phyloP scores from a whole-genome alignment of 2,888 invertebrate species.

The Cephus pulcher region DNA sequence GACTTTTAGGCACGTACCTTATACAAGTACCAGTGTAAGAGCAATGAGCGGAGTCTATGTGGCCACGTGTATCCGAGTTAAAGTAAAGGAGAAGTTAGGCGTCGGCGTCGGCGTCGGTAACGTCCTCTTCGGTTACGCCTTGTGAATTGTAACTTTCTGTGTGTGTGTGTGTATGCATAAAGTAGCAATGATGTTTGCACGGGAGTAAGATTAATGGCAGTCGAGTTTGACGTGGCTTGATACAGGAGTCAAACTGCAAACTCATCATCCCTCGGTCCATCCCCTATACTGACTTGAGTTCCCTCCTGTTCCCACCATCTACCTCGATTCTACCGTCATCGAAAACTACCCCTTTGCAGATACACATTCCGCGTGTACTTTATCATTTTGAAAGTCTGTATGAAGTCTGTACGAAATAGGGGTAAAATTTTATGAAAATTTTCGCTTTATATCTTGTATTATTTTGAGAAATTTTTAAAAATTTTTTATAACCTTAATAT shows the following conservation, averaged over 20 bases:
- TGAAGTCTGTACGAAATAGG: too few species aligned
- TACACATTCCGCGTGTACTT: not conserved
- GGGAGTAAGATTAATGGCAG: slow-evolving; percentile 30
- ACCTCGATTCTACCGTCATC: not conserved
- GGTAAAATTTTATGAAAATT: too few species aligned
- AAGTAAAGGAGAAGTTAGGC: not conserved
- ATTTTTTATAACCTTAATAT: too few species aligned
- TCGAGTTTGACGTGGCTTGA: slow-evolving; percentile 41
- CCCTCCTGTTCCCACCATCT: not conserved
- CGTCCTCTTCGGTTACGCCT: not conserved
- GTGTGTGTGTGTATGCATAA: not conserved
- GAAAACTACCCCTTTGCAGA: not conserved
- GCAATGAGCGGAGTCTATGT: not conserved
- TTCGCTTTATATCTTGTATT: too few species aligned
- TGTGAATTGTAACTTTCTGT: not conserved
- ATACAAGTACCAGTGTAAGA: not conserved
- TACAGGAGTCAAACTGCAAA: slow-evolving; percentile 41
- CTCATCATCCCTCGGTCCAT: slow-evolving; percentile 27
- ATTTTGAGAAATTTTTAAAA: too few species aligned
- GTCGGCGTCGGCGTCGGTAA: not conserved
- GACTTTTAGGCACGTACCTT: not conserved
- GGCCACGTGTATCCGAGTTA: not conserved
- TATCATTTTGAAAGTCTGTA: too few species aligned
- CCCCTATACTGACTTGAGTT: not conserved
- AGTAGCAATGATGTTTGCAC: slow-evolving; percentile 16